phyloP scores from a whole-genome alignment of 1,140 invertebrate species.

The Achroia grisella region DNA sequence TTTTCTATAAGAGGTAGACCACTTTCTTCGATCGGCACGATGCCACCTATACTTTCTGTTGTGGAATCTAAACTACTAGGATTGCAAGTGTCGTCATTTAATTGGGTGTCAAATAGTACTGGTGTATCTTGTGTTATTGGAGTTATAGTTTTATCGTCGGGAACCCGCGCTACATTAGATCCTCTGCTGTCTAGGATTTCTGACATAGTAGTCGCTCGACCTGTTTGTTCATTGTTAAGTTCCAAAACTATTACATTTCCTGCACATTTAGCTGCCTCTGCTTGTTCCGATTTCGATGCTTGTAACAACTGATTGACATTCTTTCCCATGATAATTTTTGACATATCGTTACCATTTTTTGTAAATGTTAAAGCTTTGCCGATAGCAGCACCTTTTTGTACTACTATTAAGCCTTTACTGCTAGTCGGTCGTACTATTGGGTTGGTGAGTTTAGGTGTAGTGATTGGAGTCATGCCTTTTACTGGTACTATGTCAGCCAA shows the following conservation, averaged over 20 bases:
- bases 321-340: conserved; percentile 70
- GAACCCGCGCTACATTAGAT: conserved; percentile 13
- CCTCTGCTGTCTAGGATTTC: conserved; percentile 60
- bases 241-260: conserved; percentile 66
- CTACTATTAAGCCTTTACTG: conserved; percentile 64
- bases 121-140: conserved; percentile 74
- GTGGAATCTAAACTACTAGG: conserved; percentile 64
- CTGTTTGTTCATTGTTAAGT: conserved; percentile 63
- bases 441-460: conserved; percentile 53
- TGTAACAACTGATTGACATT: conserved; percentile 64
- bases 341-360: conserved; percentile 64
- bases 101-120: conserved; percentile 65
- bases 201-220: conserved; percentile 53
- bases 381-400: conserved; percentile 60
- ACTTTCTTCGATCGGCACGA: conserved; percentile 40
- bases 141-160: conserved; percentile 36
- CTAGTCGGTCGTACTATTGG: conserved; percentile 54
- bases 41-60: conserved; percentile 50
- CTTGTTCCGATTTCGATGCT: conserved; percentile 55
- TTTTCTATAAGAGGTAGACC: conserved; percentile 38
- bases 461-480: conserved; percentile 44
- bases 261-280: conserved; percentile 38
- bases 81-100: conserved; percentile 57
- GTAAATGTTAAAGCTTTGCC: conserved; percentile 63
- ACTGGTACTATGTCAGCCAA: conserved; percentile 62